These are phyloP conservation scores for Aurelia aurita DNA, from an alignment of 30 jellyfish, hydroid and myxozoan species.

Conservation along the genomic window DNA sequence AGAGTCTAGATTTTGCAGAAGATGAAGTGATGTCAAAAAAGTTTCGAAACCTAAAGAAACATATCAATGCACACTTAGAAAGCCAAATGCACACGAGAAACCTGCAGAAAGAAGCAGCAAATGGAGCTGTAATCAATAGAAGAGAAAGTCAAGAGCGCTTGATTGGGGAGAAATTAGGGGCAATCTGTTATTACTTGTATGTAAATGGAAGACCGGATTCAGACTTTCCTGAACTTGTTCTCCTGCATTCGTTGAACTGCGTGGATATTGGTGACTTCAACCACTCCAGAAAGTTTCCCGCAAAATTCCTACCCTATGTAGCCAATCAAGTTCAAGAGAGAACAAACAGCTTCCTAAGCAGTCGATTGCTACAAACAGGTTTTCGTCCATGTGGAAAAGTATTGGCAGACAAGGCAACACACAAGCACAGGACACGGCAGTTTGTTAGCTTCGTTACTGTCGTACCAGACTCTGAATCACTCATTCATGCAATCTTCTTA, in stretches of 20 bases:
- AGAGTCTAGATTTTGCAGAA: not conserved
- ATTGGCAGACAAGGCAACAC: no score
- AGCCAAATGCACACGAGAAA: not conserved
- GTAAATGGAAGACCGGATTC: slow-evolving; percentile 5
- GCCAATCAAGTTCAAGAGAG: slow-evolving; percentile 6
- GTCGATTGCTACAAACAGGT: slow-evolving; percentile 36
- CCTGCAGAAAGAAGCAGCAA: not conserved
- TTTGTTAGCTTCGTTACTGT: no score
- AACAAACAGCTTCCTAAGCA: not conserved
- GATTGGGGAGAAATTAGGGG: slow-evolving; percentile 22
- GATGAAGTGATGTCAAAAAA: not conserved
- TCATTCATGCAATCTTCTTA: no score
- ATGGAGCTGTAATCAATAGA: not conserved
- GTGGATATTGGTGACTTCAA: slow-evolving; percentile 19
- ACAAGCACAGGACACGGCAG: no score
- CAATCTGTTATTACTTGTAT: slow-evolving; percentile 5
- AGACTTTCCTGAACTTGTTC: not conserved
- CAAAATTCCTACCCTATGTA: slow-evolving; percentile 15
- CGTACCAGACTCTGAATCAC: no score
- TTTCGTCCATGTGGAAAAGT: not conserved
- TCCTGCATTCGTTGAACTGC: not conserved
- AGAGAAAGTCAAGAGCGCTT: not conserved
- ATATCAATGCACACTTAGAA: not conserved
- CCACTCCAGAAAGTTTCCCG: slow-evolving; percentile 16
- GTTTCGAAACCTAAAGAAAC: not conserved